phyloP scores from a whole-genome alignment of 1,140 invertebrate genomes.

The Plodia interpunctella region DNA sequence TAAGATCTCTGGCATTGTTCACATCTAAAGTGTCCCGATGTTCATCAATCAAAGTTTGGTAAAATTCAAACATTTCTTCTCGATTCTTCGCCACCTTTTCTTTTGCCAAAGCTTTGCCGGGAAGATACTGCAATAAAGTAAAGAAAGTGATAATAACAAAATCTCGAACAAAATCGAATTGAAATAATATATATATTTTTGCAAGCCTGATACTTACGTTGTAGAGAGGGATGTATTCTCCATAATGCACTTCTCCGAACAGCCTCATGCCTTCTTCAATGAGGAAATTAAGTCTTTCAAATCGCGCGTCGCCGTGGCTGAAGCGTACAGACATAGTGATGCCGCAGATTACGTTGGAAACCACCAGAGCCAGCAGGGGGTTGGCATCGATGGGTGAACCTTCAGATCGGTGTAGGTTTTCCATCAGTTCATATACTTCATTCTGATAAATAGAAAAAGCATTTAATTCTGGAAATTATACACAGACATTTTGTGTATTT shows the following conservation, averaged over 20 bases:
- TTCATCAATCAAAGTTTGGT: slow-evolving; percentile 88
- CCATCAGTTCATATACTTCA: slow-evolving; percentile 87
- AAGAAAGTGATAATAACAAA: slow-evolving; percentile 9
- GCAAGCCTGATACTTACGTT: slow-evolving; percentile 51
- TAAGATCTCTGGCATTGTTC: slow-evolving; percentile 87
- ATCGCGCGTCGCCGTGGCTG: slow-evolving; percentile 84
- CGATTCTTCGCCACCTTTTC: slow-evolving; percentile 89
- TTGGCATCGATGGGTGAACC: slow-evolving; percentile 84
- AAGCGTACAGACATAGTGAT: slow-evolving; percentile 94
- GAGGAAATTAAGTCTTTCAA: slow-evolving; percentile 87
- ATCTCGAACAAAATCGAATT: not conserved
- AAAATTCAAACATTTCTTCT: slow-evolving; percentile 89
- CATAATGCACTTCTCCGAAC: slow-evolving; percentile 88
- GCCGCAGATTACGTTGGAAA: slow-evolving; percentile 94
- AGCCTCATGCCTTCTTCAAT: slow-evolving; percentile 94
- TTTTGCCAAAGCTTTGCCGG: slow-evolving; percentile 83
- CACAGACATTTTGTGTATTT: not conserved
- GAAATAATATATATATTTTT: not conserved
- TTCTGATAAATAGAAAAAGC: slow-evolving; percentile 75
- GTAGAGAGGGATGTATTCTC: slow-evolving; percentile 78
- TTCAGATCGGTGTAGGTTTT: slow-evolving; percentile 78
- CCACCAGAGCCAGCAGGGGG: slow-evolving; percentile 84
- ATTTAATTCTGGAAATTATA: not conserved
- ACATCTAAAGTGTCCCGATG: slow-evolving; percentile 87
- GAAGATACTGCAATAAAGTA: slow-evolving; percentile 80